Evolutionary conservation across 2,113 vertebrate genomes (phyloP).

Genomic region (Pomatorhinus ruficollis): DNA sequence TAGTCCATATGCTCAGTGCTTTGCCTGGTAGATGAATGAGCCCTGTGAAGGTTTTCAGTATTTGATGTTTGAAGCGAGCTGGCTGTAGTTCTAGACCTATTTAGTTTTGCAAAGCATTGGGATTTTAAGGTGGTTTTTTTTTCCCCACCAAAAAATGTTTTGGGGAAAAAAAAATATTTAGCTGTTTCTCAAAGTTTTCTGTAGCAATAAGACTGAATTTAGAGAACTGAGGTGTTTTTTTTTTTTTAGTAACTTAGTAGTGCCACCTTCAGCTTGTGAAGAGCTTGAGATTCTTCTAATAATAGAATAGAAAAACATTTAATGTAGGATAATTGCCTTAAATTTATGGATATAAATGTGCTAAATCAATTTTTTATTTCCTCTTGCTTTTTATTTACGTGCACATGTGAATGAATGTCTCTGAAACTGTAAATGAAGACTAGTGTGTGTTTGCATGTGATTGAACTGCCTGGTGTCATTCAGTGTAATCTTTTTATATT

Average conservation of each 20-base stretch:
- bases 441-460: background rate
- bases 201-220: background rate
- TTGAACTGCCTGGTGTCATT: background rate
- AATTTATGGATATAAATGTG: background rate
- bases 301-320: background rate
- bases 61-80: background rate
- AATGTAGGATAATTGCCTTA: background rate
- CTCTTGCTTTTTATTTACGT: background rate
- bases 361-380: background rate
- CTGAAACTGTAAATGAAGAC: background rate
- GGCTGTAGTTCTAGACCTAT: background rate
- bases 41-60: background rate
- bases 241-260: background rate
- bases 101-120: background rate
- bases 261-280: background rate
- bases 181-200: background rate
- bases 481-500: background rate
- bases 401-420: background rate
- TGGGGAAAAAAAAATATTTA: background rate
- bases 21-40: conserved; percentile 44
- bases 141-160: background rate
- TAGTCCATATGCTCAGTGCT: conserved; percentile 33
- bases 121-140: background rate
- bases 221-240: background rate
- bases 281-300: background rate